Evolutionary conservation across 1,140 invertebrate species (phyloP).

Genomic region (Pseudomyrmex sp.): DNA sequence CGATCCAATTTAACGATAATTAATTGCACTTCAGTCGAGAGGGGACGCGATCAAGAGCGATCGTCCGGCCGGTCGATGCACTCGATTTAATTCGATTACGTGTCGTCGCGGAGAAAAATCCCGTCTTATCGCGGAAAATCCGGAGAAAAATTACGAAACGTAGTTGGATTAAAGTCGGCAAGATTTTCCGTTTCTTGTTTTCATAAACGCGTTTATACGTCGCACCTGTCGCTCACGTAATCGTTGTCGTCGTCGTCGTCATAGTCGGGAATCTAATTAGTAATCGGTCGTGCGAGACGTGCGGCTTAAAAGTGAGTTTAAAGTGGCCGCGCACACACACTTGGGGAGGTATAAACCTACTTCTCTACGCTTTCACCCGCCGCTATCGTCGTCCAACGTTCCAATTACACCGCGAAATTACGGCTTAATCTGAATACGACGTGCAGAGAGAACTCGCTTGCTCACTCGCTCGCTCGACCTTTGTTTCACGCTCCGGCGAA

Average conservation of each 20-base stretch:
- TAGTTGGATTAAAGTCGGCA: slow-evolving; percentile 32
- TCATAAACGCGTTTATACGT: slow-evolving; percentile 6
- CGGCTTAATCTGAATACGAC: slow-evolving; percentile 68
- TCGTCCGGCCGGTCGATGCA: slow-evolving; percentile 61
- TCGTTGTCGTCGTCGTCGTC: slow-evolving; percentile 12
- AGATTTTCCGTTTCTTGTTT: slow-evolving; percentile 1
- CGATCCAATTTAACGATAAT: slow-evolving; percentile 72
- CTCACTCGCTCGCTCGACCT: slow-evolving; percentile 27
- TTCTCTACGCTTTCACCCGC: slow-evolving; percentile 11
- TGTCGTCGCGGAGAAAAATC: slow-evolving; percentile 23
- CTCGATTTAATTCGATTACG: slow-evolving; percentile 71
- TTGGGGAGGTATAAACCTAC: slow-evolving; percentile 37
- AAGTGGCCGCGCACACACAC: slow-evolving; percentile 38
- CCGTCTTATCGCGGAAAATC: slow-evolving; percentile 50
- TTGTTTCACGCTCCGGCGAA: slow-evolving; percentile 67
- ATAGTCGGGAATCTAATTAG: slow-evolving; percentile 64
- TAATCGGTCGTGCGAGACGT: slow-evolving; percentile 29
- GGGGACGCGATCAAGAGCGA: slow-evolving; percentile 57
- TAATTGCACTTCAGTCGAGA: slow-evolving; percentile 67
- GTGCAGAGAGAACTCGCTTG: slow-evolving; percentile 43
- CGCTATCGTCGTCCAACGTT: slow-evolving; percentile 59
- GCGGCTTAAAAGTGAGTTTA: slow-evolving; percentile 64
- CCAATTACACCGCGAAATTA: slow-evolving; percentile 71
- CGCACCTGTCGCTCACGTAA: background rate
- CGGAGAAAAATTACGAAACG: slow-evolving; percentile 36